Percentiles rank a stretch among this genome's conserved stretches.
Evolutionary conservation across 92 coral and sea anemone species (phyloP).

Genomic region (Isaurus tuberculatus): DNA sequence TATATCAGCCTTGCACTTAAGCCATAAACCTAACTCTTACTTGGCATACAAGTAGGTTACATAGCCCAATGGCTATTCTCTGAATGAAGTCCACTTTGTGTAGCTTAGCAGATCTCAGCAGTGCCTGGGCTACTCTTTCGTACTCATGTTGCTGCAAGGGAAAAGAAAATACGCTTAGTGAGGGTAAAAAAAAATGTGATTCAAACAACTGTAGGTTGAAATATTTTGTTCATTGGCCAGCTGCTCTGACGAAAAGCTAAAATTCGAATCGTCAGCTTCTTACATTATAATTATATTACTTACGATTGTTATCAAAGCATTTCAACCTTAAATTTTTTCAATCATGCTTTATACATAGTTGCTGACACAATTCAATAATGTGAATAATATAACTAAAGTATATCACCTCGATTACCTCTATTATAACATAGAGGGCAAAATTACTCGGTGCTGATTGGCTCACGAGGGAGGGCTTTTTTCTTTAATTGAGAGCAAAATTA

Average conservation of each 20-base stretch:
- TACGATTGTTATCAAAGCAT: too few relatives aligned
- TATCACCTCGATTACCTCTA: too few relatives aligned
- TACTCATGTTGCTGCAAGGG: slow-evolving; percentile 67
- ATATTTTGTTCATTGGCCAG: neutral
- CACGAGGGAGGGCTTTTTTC: too few relatives aligned
- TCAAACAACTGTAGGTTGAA: neutral
- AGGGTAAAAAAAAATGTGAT: neutral
- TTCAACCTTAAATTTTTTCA: too few relatives aligned
- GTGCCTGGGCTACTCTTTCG: slow-evolving; percentile 69
- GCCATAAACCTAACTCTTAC: slow-evolving; percentile 42
- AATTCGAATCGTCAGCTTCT: too few relatives aligned
- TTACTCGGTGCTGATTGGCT: too few relatives aligned
- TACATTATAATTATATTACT: too few relatives aligned
- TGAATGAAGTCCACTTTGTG: slow-evolving; percentile 81
- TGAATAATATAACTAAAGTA: too few relatives aligned
- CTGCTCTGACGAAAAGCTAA: neutral
- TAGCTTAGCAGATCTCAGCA: slow-evolving; percentile 61
- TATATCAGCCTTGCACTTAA: neutral
- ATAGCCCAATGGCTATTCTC: slow-evolving; percentile 84
- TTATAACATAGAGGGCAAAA: too few relatives aligned
- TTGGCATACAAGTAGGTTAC: slow-evolving; percentile 87
- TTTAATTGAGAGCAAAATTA: too few relatives aligned
- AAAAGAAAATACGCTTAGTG: neutral
- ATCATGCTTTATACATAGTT: too few relatives aligned
- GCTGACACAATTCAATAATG: too few relatives aligned